Evolutionary conservation across 2,797 vertebrate genomes (phyloP), one percentile per base, ranked within the genome.

Genomic region (Paguma larvata): DNA sequence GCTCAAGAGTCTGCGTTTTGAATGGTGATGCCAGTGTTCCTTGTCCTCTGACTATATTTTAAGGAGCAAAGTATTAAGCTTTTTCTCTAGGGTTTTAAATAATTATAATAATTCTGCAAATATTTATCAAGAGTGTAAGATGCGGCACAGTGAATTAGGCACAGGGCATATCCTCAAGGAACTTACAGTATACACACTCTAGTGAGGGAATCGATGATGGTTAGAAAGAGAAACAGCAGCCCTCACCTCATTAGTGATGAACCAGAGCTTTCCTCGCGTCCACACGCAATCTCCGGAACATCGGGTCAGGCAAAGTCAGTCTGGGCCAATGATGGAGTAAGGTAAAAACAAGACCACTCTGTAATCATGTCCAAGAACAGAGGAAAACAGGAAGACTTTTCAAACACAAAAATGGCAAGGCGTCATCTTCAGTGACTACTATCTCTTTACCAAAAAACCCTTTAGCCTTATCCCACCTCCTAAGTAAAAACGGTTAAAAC

Each of bases 81-180:
- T 73, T 73, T 83, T 70, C 53, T 72, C 25, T 83, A 59, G n/a
- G 21, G 11, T 62, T 96, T 92, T 38, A 75, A 92, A 72, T 48
- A 85, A 85, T 80, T 95, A 6, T 27, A 51, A 87, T 85, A 65
- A 51, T 78, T 79, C 56, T 77, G 30, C 30, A 86, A 84, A 93
- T 72, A 65, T 65, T 34, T 75, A 53, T 34, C 51, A 68, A 68
- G 46, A 38, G 6, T 51, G 9, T 34, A 7, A 63, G 56, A 82
- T 53, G 48, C 25, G 78, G 21, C 18, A 38, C 15, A 48, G 2
- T 78, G 32, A 95, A 34, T 68, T 67, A 78, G 79, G 16, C 13
- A 53, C 21, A 1, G 18, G 15, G 2, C 21, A 83, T 62, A 19
- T 70, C 27, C 44, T 30, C 32, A 48, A 70, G 65, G 15, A 85